These are phyloP conservation scores for Siniperca scherzeri DNA, from an alignment of 2,797 vertebrate species.

Conservation along the genomic window DNA sequence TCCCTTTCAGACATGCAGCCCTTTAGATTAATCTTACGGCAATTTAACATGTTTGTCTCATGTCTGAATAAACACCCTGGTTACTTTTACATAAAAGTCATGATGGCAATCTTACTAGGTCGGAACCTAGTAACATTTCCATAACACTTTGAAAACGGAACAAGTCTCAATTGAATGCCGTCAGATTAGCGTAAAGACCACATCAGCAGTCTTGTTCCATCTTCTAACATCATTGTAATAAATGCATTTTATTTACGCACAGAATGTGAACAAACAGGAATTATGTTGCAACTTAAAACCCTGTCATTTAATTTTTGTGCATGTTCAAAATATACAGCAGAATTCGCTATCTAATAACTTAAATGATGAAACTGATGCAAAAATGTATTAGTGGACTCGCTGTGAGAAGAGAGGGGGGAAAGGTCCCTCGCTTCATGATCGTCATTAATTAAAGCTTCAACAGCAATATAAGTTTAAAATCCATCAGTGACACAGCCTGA, in stretches of 20 bases:
- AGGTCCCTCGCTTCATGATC: not conserved
- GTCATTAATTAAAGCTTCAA: not conserved
- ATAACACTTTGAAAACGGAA: too few species aligned
- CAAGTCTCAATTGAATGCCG: too few species aligned
- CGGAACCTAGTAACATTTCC: too few species aligned
- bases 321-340: not conserved
- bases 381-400: not conserved
- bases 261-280: not conserved
- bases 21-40: too few species aligned
- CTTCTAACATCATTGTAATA: too few species aligned
- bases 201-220: too few species aligned
- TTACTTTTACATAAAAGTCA: not conserved
- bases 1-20: not conserved
- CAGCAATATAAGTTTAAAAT: not conserved
- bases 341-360: not conserved
- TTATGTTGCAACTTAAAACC: not conserved
- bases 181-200: too few species aligned
- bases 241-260: not conserved
- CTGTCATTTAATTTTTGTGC: not conserved
- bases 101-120: too few species aligned
- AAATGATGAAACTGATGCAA: not conserved
- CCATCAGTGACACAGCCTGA: not conserved
- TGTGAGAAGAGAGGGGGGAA: not conserved
- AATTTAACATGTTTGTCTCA: too few species aligned
- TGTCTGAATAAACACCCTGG: too few species aligned